Base-by-base conservation (phyloP, 2,888 invertebrate genomes). In the Arge pagana region DNA sequence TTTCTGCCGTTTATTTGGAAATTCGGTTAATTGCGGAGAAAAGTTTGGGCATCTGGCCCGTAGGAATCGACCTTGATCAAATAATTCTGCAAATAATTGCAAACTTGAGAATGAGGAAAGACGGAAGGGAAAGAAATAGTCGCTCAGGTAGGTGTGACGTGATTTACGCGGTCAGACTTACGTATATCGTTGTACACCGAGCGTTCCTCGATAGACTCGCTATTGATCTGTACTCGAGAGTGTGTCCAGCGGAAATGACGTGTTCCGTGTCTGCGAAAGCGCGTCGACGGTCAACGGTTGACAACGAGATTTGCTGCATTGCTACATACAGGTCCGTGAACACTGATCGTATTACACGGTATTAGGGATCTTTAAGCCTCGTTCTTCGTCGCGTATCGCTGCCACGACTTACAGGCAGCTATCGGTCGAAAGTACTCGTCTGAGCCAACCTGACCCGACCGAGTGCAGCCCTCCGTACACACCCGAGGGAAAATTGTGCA, bases 311-410 rank as follows among this genome's bases (percentile, higher is more conserved):
- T n/a, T 7, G 7, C 26, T 26, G n/a, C 26, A 26, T 26, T 10
- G n/a, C 7, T 26, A 26, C 26, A 26, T 26, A n/a, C 26, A 26
- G 7, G n/a, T 26, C n/a, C 26, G 45, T 33, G n/a, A n/a, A 16
- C 45, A 24, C 66, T 74, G 75, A 76, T 76, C 76, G 73, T 70
- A 76, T 76, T 76, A 76, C 72, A 68, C 54, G 65, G 74, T 58
- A 74, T 76, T 76, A 74, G 68, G 63, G 69, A 68, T 65, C 65
- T 65, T 61, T 72, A 73, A 74, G 72, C 71, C 66, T 64, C 65
- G 68, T 63, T 57, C 58, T 62, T 56, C 56, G 55, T 50, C 16
- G 43, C 58, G 42, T 33, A 54, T 24, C 31, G 21, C 43, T 55
- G 8, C 30, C 40, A 37, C 18, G 50, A 50, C 52, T 50, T 51